A percentile compares a stretch with the other conserved stretches of the same genome.
Conservation (phyloP, 2,113 vertebrate species). For the Desmodus rotundus region DNA sequence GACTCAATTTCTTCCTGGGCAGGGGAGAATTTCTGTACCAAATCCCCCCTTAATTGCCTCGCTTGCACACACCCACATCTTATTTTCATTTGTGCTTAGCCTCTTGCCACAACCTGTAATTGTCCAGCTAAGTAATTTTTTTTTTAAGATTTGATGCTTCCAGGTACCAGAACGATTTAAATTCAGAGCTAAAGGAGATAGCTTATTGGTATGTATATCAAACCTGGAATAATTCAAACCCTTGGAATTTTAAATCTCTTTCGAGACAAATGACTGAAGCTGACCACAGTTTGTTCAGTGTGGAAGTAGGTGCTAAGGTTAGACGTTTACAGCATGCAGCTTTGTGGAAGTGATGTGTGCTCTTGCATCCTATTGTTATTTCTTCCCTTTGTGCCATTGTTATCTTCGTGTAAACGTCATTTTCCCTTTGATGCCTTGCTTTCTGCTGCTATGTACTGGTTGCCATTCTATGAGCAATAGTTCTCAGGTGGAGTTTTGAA, state of each 20-base stretch:
- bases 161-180: slow-evolving; percentile 31
- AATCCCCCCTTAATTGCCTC: slow-evolving; percentile 49
- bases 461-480: not conserved
- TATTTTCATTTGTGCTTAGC: slow-evolving; percentile 52
- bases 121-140: slow-evolving; percentile 32
- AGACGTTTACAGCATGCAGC: not conserved
- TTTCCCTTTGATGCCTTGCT: not conserved
- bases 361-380: not conserved
- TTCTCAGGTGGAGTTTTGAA: not conserved
- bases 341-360: not conserved
- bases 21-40: slow-evolving; percentile 36
- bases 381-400: not conserved
- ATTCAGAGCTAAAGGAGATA: not conserved
- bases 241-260: not conserved
- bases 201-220: slow-evolving; percentile 23
- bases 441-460: not conserved
- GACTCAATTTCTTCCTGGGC: slow-evolving; percentile 52
- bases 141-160: slow-evolving; percentile 39
- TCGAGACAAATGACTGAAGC: not conserved
- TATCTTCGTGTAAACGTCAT: not conserved
- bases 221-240: not conserved
- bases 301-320: not conserved
- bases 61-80: slow-evolving; percentile 35
- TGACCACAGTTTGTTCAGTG: not conserved
- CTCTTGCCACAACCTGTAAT: slow-evolving; percentile 44